A percentile compares a stretch with the other conserved stretches of the same genome.
Evolutionary conservation across 1,140 invertebrate species (phyloP).

Genomic region (Drosophila melanogaster): Release_6_plus_ISO1_MT NC_004354.4:8554001-8554500

Average conservation of each 20-base stretch:
- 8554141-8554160: slow-evolving; percentile 59
- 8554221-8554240: slow-evolving; percentile 44
- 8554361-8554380: slow-evolving; percentile 35
- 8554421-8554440: slow-evolving; percentile 9
- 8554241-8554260: slow-evolving; percentile 62
- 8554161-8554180: slow-evolving; percentile 59
- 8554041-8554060: slow-evolving; percentile 30
- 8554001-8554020: slow-evolving; percentile 23
- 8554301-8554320: slow-evolving; percentile 44
- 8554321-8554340: slow-evolving; percentile 22
- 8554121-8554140: slow-evolving; percentile 68
- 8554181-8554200: slow-evolving; percentile 66
- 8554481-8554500: slow-evolving; percentile 15
- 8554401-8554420: slow-evolving; percentile 1
- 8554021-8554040: slow-evolving; percentile 13
- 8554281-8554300: slow-evolving; percentile 13
- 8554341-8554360: slow-evolving; percentile 44
- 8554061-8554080: slow-evolving; percentile 46
- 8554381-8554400: slow-evolving; percentile 16
- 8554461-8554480: slow-evolving; percentile 62
- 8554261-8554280: slow-evolving; percentile 8
- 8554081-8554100: slow-evolving; percentile 44
- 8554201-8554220: slow-evolving; percentile 79
- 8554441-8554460: slow-evolving; percentile 65
- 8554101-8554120: slow-evolving; percentile 72